Conservation (phyloP, 2,797 vertebrate genomes). For the Chromobotia macracanthus region DNA sequence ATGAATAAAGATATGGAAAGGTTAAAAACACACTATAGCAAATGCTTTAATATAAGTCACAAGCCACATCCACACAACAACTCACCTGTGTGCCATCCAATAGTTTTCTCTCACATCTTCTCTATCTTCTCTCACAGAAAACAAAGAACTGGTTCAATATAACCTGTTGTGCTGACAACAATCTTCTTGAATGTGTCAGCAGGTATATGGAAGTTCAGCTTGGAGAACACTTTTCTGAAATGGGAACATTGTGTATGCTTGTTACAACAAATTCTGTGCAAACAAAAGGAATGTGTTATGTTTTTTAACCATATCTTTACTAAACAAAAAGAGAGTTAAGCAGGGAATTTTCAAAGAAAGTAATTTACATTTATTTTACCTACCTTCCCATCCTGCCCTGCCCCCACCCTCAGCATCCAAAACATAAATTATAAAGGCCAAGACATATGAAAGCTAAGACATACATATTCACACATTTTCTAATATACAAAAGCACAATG, state of each 20-base stretch:
- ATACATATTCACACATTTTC: too few species aligned
- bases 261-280: background rate
- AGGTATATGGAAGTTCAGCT: constrained; percentile 75
- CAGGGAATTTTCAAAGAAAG: too few species aligned
- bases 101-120: constrained; percentile 61
- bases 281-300: too few species aligned
- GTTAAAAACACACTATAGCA: background rate
- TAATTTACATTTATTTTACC: too few species aligned
- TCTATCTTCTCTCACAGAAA: constrained; percentile 75
- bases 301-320: too few species aligned
- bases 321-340: too few species aligned
- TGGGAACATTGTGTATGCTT: constrained; percentile 16
- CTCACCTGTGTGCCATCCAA: constrained; percentile 48
- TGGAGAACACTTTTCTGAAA: constrained; percentile 82
- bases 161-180: constrained; percentile 68
- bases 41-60: background rate
- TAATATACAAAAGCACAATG: too few species aligned
- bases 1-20: constrained; percentile 46
- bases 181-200: constrained; percentile 76
- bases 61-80: constrained; percentile 35
- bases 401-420: too few species aligned
- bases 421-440: too few species aligned
- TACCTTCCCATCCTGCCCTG: too few species aligned
- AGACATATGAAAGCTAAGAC: too few species aligned
- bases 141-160: constrained; percentile 74